Evolutionary conservation across 2,888 invertebrate genomes (phyloP), one percentile per base, ranked within the genome.

Genomic region (Lepidochrysops patricia): DNA sequence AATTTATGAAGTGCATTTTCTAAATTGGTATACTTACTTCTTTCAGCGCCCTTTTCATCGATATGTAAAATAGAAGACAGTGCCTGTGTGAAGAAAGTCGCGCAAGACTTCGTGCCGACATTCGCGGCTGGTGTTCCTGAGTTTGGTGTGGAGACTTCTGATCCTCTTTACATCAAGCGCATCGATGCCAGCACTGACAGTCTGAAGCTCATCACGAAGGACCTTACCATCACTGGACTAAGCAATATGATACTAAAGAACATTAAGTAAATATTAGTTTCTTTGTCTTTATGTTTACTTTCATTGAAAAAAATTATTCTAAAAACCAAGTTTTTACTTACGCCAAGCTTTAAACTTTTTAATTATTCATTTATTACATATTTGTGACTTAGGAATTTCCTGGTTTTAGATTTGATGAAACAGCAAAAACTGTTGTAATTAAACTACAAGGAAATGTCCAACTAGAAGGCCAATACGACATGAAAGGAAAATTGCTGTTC

Each of bases 401-500:
- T 54, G 13, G 37, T 71, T 73, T 13, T 67, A 82, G 82, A 27
- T 70, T 72, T 48, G 74, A 77, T 27, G 52, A 60, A 3, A 29
- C 60, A 0, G 72, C 70, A 1, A 62, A 65, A 0, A 77, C 75
- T 52, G 3, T 81, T 0, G 6, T 12, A 0, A 5, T 77, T 0
- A 68, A 68, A 61, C 15, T 69, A 1, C 34, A 64, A 4, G 83
- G 84, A 60, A 48, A 71, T 0, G 62, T 66, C 0, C 52, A 65
- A 2, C 43, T 78, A 4, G 70, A 71, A 0, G 80, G 79, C 4
- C 61, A 72, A 0, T 84, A 84, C 57, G 72, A 72, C 1, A 75
- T 84, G 69, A 67, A 74, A 0, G 84, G 83, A n/a, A 62, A 69
- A 4, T 61, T 84, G 2, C 60, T 81, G 1, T 32, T 81, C 9